Percentiles rank a stretch among this genome's conserved stretches.
These are phyloP conservation scores for Rhinoraja longicauda DNA, from an alignment of 2,797 vertebrate species.

Conservation along the genomic window DNA sequence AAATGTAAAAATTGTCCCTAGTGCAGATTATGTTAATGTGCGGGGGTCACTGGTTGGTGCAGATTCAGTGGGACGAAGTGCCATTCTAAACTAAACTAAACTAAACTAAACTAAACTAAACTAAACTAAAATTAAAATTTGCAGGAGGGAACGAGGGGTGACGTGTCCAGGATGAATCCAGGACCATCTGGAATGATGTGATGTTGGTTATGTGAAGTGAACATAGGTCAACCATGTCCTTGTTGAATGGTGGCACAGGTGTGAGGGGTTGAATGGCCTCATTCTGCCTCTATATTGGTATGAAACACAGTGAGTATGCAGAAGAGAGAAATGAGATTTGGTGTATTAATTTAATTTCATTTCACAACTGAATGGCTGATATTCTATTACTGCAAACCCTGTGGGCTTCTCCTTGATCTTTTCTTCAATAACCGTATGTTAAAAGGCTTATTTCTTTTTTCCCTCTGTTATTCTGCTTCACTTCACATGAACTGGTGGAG, in stretches of 20 bases:
- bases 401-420: conserved; percentile 56
- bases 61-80: no score
- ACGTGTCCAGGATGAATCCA: no score
- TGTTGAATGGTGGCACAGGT: neutral
- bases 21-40: no score
- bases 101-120: no score
- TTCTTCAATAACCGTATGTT: conserved; percentile 63
- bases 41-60: no score
- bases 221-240: neutral
- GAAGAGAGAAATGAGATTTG: conserved; percentile 58
- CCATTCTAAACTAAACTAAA: no score
- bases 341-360: conserved; percentile 65
- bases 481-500: conserved; percentile 55
- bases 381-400: conserved; percentile 51
- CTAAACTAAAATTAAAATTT: no score
- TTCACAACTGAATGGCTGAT: conserved; percentile 59
- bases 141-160: no score
- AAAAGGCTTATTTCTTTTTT: conserved; percentile 60
- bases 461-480: conserved; percentile 51
- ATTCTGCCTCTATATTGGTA: neutral
- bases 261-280: neutral
- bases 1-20: no score
- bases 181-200: no score
- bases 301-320: conserved; percentile 49
- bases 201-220: neutral